Conservation (phyloP, 1,140 invertebrate species). For the Drosophila arawakana region DNA sequence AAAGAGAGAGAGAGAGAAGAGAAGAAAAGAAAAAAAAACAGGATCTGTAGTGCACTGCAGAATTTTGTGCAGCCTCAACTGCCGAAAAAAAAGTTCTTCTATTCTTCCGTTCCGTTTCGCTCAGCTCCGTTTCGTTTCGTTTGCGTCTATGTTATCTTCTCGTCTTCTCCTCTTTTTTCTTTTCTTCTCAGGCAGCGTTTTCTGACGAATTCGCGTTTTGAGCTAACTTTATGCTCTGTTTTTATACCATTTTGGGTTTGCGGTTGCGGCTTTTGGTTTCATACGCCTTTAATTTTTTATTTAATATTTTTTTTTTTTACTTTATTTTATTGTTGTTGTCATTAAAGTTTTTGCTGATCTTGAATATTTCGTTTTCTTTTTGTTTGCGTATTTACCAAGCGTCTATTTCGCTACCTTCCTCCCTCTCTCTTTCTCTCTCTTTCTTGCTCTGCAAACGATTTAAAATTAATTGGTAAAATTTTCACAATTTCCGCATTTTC, state of each 20-base stretch:
- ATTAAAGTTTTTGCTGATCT: conserved; percentile 28
- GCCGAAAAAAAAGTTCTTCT: not conserved
- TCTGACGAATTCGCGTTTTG: conserved; percentile 47
- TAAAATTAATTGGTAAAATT: not conserved
- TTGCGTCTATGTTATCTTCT: conserved; percentile 20
- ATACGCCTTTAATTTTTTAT: conserved; percentile 25
- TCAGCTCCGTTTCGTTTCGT: not conserved
- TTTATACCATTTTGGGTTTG: conserved; percentile 18
- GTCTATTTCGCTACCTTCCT: not conserved
- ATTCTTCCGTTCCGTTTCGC: not conserved
- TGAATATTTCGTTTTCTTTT: conserved; percentile 25
- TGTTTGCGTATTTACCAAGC: conserved; percentile 3
- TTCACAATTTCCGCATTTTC: conserved; percentile 16
- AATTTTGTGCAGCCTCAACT: conserved; percentile 11
- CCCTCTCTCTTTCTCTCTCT: too few relatives aligned
- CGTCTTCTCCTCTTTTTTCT: not conserved
- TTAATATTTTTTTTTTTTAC: conserved; percentile 23
- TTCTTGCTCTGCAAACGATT: not conserved
- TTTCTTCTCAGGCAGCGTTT: conserved; percentile 31
- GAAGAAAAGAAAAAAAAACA: not conserved
- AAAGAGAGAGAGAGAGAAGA: not conserved
- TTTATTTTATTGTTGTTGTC: too few relatives aligned
- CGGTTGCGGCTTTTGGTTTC: conserved; percentile 53
- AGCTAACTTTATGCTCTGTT: conserved; percentile 14
- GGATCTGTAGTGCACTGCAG: conserved; percentile 9